A percentile compares a stretch with the other conserved stretches of the same genome.
Evolutionary conservation across 1,140 invertebrate species (phyloP).

Genomic region (Leptopilina clavipes): DNA sequence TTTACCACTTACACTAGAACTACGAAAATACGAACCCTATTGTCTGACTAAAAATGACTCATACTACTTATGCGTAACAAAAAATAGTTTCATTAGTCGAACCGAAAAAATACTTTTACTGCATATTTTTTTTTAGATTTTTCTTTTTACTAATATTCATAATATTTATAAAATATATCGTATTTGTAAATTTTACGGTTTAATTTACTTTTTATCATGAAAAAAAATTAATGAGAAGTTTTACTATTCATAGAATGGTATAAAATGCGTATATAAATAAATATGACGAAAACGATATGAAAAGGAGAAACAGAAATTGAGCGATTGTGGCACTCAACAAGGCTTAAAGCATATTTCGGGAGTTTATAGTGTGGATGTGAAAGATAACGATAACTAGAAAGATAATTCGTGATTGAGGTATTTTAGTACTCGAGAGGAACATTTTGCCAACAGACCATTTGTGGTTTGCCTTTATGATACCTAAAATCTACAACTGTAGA

Average conservation of each 20-base stretch:
- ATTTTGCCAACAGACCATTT: conserved; percentile 24
- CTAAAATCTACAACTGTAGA: background rate
- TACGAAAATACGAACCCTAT: too few species aligned
- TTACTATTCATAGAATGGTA: background rate
- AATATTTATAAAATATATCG: too few species aligned
- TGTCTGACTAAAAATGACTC: too few species aligned
- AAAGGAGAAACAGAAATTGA: conserved; percentile 1
- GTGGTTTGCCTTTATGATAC: conserved; percentile 14
- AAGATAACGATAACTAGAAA: conserved; percentile 26
- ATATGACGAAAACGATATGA: background rate
- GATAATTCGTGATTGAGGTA: conserved; percentile 28
- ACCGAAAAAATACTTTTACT: too few species aligned
- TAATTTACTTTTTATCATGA: background rate
- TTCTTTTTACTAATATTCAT: too few species aligned
- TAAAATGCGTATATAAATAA: too few species aligned
- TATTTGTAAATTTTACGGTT: too few species aligned
- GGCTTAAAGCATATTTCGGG: background rate
- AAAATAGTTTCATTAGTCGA: too few species aligned
- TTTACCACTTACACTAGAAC: too few species aligned
- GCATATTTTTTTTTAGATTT: too few species aligned
- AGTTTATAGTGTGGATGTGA: background rate
- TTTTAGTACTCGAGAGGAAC: conserved; percentile 14
- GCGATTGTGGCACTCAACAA: background rate
- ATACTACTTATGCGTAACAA: too few species aligned
- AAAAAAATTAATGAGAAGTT: background rate